Conservation (phyloP, 2,113 vertebrate genomes). For the Cololabis saira region DNA sequence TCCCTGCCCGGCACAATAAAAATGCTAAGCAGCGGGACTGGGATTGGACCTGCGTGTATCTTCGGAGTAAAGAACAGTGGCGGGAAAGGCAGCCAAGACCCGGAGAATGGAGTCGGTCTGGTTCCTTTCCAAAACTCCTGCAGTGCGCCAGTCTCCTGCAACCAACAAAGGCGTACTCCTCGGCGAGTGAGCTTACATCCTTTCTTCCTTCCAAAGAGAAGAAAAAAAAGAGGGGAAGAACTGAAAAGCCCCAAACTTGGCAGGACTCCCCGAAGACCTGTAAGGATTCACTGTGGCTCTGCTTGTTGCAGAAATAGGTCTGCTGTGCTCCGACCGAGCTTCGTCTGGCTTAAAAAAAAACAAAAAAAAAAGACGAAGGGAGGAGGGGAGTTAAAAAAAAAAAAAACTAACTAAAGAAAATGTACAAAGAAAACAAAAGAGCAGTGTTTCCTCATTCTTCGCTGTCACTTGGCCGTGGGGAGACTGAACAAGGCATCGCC, state of each 20-base stretch:
- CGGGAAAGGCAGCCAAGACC: conserved; percentile 48
- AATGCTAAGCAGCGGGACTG: conserved; percentile 47
- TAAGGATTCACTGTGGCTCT: conserved; percentile 51
- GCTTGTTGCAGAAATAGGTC: conserved; percentile 64
- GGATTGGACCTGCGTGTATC: conserved; percentile 64
- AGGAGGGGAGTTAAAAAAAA: conserved; percentile 9
- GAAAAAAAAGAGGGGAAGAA: conserved; percentile 14
- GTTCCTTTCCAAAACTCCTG: conserved; percentile 71
- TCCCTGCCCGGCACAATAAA: conserved; percentile 67
- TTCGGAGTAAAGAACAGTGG: conserved; percentile 41
- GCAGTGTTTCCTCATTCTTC: conserved; percentile 67
- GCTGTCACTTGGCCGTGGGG: conserved; percentile 47
- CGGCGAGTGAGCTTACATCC: conserved; percentile 52
- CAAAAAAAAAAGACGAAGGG: neutral
- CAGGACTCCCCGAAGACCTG: conserved; percentile 58
- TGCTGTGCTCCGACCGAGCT: conserved; percentile 69
- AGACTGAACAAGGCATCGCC: conserved; percentile 51
- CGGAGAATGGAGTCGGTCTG: conserved; percentile 61
- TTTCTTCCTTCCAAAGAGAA: conserved; percentile 40
- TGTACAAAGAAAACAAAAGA: conserved; percentile 66
- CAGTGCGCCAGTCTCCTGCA: conserved; percentile 65
- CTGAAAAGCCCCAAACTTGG: conserved; percentile 67
- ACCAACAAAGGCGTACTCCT: conserved; percentile 66
- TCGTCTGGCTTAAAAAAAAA: conserved; percentile 51
- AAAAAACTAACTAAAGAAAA: conserved; percentile 30